phyloP scores from a whole-genome alignment of 2,888 invertebrate species.

The Nemoura dubitans region DNA sequence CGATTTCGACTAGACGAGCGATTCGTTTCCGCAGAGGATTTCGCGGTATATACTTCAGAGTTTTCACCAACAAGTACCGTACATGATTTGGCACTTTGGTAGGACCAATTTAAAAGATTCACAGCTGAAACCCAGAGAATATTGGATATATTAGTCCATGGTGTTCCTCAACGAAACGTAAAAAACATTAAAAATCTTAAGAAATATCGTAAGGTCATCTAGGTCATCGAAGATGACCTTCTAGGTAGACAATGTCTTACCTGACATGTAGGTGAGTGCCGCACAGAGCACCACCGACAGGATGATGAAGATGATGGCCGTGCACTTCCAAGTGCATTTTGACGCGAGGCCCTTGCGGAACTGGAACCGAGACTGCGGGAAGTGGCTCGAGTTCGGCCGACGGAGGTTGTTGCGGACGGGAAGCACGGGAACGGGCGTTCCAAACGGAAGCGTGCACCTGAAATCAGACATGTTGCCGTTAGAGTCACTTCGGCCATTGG shows the following conservation, averaged over 20 bases:
- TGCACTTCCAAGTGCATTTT: conserved; percentile 91
- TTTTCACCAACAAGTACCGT: conserved; percentile 85
- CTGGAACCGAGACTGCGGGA: conserved; percentile 80
- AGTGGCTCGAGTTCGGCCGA: conserved; percentile 74
- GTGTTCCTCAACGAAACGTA: too few species aligned
- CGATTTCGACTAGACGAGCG: conserved; percentile 74
- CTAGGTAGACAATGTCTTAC: too few species aligned
- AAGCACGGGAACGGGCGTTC: conserved; percentile 71
- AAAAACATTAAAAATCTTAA: too few species aligned
- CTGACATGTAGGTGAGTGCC: conserved; percentile 87
- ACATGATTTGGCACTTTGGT: conserved; percentile 84
- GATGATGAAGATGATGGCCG: conserved; percentile 87
- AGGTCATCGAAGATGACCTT: too few species aligned
- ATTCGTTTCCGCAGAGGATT: conserved; percentile 76
- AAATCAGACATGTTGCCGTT: conserved; percentile 65
- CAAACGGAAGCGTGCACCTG: conserved; percentile 71
- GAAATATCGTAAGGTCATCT: too few species aligned
- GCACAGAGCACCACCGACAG: conserved; percentile 84
- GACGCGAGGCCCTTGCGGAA: conserved; percentile 87
- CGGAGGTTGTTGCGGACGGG: conserved; percentile 79
- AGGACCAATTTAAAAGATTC: conserved; percentile 85
- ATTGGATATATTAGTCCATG: conserved; percentile 8
- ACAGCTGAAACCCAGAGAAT: conserved; percentile 67
- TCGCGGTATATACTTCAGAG: conserved; percentile 73
- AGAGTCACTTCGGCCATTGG: neutral